Base-by-base conservation (phyloP, 2,797 vertebrate genomes). In the Ctenopoma kingsleyae region DNA sequence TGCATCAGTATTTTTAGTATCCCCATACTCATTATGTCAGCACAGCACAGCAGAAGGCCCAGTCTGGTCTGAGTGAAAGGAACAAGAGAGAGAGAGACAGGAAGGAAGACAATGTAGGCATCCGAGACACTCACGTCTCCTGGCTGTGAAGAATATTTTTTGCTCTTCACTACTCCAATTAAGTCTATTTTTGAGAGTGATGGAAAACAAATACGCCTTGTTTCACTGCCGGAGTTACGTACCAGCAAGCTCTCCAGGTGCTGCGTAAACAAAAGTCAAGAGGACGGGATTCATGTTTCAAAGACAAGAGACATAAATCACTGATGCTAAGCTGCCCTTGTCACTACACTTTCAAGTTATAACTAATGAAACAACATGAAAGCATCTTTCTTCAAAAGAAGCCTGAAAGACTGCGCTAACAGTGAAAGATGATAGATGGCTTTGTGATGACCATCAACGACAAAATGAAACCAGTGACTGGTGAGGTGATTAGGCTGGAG, bases 1-100 rank as follows among this genome's bases (percentile, higher is more conserved):
- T 68, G 77, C 71, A 12, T 65, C 49, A 77, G 87, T 94, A 94
- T 94, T 94, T 93, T 93, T 94, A 93, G 91, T 82, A 75, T 81
- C 65, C 19, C 78, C 65, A 73, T 47, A 53, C 86, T 87, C 84
- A 86, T 84, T 89, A 89, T 80, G 89, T 86, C 83, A 87, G 87
- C 85, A 71, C 61, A 19, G 77, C 71, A 65, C 71, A 76, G 84
- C 78, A 82, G 74, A 81, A 71, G 70, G 77, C 79, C 72, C 36
- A 20, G 2, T 63, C 59, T 38, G 71, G 71, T 67, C 78, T 30
- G 67, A 82, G 67, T 9, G 61, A 85, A 76, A 69, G 1, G 62
- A 70, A 62, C 79, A 57, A 38, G 36, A 32, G 30, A 30, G 27
- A 32, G 30, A 60, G 30, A 65, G 19, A 65, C 41, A 67, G 59